Conservation (phyloP, 2,797 vertebrate genomes). For the Microctenopoma stevenorrisi region DNA sequence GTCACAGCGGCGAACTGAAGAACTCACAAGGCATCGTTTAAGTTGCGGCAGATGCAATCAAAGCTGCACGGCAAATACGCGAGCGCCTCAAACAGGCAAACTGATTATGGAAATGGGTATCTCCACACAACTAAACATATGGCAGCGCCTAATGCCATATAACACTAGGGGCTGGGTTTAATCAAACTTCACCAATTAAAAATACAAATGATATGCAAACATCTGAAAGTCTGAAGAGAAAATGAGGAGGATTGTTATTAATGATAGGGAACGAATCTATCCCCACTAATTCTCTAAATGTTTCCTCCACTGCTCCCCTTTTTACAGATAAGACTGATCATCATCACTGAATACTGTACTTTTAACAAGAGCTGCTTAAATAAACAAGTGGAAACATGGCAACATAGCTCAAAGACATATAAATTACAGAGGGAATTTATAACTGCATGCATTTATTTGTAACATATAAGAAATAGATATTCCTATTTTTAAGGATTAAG, state of each 20-base stretch:
- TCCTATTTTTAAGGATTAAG: neutral
- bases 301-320: slow-evolving; percentile 62
- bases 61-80: slow-evolving; percentile 62
- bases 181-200: slow-evolving; percentile 88
- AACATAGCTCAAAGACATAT: slow-evolving; percentile 29
- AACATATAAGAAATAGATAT: neutral
- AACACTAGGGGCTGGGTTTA: slow-evolving; percentile 87
- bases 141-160: slow-evolving; percentile 83
- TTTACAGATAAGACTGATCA: slow-evolving; percentile 71
- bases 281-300: slow-evolving; percentile 72
- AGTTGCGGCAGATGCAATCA: slow-evolving; percentile 86
- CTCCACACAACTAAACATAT: slow-evolving; percentile 81
- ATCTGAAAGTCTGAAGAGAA: slow-evolving; percentile 82
- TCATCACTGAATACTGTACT: slow-evolving; percentile 46
- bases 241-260: slow-evolving; percentile 82
- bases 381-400: slow-evolving; percentile 57
- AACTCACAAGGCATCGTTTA: slow-evolving; percentile 79
- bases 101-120: slow-evolving; percentile 85
- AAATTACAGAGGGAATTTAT: slow-evolving; percentile 20
- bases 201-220: slow-evolving; percentile 86
- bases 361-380: slow-evolving; percentile 36
- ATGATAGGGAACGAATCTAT: slow-evolving; percentile 77
- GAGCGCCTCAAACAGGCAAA: slow-evolving; percentile 77
- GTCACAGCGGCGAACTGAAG: slow-evolving; percentile 78
- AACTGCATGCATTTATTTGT: slow-evolving; percentile 1